Evolutionary conservation across 1,140 invertebrate genomes (phyloP).

Genomic region (Penaeus indicus): DNA sequence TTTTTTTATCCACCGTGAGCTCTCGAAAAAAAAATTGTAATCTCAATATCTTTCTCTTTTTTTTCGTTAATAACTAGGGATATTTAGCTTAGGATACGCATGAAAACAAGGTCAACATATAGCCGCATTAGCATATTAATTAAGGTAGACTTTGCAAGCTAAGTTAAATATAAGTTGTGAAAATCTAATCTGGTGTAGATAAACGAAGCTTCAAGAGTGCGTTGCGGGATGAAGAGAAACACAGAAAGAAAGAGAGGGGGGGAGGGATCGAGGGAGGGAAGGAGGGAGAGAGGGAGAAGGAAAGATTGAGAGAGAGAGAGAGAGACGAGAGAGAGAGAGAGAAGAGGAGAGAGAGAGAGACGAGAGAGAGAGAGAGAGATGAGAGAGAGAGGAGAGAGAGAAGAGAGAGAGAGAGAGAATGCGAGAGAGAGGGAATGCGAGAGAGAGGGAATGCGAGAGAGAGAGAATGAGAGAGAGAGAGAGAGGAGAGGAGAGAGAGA

Average conservation of each 20-base stretch:
- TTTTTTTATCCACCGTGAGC: too few relatives aligned
- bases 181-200: too few relatives aligned
- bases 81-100: too few relatives aligned
- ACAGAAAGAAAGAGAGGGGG: not conserved
- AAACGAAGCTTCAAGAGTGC: too few relatives aligned
- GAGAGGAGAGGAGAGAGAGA: not conserved
- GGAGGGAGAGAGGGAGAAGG: not conserved
- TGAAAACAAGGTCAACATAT: too few relatives aligned
- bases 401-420: not conserved
- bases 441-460: not conserved
- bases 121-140: too few relatives aligned
- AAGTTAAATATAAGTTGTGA: too few relatives aligned
- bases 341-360: not conserved
- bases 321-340: conserved; percentile 18
- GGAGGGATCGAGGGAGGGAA: not conserved
- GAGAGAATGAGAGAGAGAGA: not conserved
- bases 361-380: not conserved
- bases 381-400: not conserved
- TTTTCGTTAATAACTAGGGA: too few relatives aligned
- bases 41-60: too few relatives aligned
- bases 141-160: too few relatives aligned
- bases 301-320: not conserved
- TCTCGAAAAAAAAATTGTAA: too few relatives aligned
- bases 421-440: conserved; percentile 26
- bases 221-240: not conserved